Evolutionary conservation across 2,113 vertebrate genomes (phyloP).

Genomic region (Pionites leucogaster): DNA sequence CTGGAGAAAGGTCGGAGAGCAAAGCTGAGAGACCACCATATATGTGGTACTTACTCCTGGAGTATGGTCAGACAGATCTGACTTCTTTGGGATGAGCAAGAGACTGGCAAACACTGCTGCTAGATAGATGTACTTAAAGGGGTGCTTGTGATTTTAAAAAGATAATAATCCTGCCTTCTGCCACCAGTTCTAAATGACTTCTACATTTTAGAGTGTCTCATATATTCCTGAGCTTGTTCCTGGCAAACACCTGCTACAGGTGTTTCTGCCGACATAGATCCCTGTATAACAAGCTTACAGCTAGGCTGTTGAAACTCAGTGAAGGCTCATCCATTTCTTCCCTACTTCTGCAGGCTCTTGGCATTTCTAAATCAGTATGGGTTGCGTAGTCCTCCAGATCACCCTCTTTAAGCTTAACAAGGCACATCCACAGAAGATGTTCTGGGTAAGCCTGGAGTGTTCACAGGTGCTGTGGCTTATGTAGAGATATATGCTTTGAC

Average conservation of each 20-base stretch:
- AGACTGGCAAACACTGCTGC: not conserved
- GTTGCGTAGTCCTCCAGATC: not conserved
- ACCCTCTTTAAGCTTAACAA: not conserved
- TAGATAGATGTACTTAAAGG: not conserved
- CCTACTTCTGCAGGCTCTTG: not conserved
- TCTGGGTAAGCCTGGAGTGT: rapidly evolving
- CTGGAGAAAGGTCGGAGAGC: not conserved
- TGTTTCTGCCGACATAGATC: not conserved
- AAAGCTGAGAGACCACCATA: not conserved
- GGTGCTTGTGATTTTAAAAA: not conserved
- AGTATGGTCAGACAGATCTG: not conserved
- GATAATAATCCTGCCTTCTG: not conserved
- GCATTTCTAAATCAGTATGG: rapidly evolving
- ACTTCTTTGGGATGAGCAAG: not conserved
- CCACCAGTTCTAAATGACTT: not conserved
- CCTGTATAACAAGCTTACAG: rapidly evolving
- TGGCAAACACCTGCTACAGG: not conserved
- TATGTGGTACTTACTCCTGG: rapidly evolving
- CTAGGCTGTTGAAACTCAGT: not conserved
- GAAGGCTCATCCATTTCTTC: not conserved
- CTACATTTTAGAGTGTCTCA: not conserved
- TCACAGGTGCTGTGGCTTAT: not conserved
- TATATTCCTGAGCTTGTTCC: not conserved
- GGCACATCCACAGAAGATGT: not conserved
- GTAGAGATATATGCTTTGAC: not conserved